These are phyloP conservation scores for Meloidogyne chitwoodi DNA, from an alignment of 1,140 invertebrate genomes.

Conservation along the genomic window DNA sequence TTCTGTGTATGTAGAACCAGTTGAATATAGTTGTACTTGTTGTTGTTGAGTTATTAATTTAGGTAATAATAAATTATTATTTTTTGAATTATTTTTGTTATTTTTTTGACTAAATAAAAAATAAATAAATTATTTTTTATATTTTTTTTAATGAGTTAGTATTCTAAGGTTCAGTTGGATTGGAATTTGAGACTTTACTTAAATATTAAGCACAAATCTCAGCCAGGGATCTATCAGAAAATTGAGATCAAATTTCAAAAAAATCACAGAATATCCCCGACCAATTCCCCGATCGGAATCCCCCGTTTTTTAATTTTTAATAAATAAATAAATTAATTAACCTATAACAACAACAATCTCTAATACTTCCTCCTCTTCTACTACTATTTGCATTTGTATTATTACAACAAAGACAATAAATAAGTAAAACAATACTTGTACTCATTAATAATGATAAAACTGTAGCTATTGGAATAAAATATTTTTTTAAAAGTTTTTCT, in stretches of 20 bases:
- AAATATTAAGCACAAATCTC: too few species aligned
- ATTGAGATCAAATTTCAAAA: too few species aligned
- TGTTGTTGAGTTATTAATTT: neutral
- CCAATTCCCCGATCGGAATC: too few species aligned
- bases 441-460: neutral
- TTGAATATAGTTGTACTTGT: conserved; percentile 1
- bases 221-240: too few species aligned
- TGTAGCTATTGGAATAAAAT: neutral
- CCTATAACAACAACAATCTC: neutral
- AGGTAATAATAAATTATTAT: neutral
- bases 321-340: neutral
- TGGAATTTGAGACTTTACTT: too few species aligned
- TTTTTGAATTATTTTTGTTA: neutral
- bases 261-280: too few species aligned
- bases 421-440: neutral
- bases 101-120: neutral
- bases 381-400: neutral
- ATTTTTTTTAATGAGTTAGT: too few species aligned
- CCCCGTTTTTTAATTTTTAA: too few species aligned
- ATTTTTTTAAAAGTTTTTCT: neutral
- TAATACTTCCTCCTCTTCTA: neutral
- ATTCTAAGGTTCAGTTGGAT: too few species aligned
- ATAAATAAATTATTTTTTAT: neutral
- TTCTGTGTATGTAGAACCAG: conserved; percentile 4
- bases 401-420: neutral